Conservation (phyloP, 2,113 vertebrate species). For the Himantopus leucocephalus region DNA sequence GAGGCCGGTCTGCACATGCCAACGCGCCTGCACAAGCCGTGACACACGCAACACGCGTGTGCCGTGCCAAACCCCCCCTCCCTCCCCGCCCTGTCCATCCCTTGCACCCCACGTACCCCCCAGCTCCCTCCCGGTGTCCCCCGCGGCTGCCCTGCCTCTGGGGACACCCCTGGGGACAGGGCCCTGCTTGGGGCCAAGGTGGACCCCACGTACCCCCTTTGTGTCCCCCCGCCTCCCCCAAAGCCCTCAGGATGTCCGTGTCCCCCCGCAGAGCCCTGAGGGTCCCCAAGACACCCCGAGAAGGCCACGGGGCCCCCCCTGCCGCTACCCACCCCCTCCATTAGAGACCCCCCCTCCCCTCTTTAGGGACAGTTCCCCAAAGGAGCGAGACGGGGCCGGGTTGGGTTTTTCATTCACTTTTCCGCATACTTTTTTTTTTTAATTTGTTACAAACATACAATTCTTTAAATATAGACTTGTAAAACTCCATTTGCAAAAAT, state of each 20-base stretch:
- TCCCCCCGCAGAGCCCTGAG: fast-evolving
- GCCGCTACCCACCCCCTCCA: not conserved
- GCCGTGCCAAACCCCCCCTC: not conserved
- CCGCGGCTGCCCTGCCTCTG: fast-evolving
- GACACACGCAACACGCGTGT: fast-evolving
- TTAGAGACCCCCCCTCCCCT: not conserved
- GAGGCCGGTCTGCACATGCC: fast-evolving
- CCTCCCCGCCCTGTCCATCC: not conserved
- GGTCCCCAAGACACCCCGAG: not conserved
- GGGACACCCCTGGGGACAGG: not conserved
- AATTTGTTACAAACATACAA: constrained; percentile 89
- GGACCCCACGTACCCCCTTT: too few species aligned
- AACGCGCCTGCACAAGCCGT: too few species aligned
- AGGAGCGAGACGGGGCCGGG: not conserved
- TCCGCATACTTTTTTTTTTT: constrained; percentile 87
- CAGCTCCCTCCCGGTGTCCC: too few species aligned
- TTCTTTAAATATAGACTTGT: constrained; percentile 87
- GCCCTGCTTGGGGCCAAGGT: too few species aligned
- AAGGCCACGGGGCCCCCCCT: not conserved
- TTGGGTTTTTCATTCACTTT: constrained; percentile 75
- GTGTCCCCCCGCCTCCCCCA: not conserved
- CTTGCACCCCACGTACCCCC: fast-evolving
- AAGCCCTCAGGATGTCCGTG: not conserved
- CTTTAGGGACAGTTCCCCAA: not conserved
- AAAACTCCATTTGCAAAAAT: constrained; percentile 87